phyloP scores from a whole-genome alignment of 2,888 invertebrate genomes.

The Drosophila paranaensis region DNA sequence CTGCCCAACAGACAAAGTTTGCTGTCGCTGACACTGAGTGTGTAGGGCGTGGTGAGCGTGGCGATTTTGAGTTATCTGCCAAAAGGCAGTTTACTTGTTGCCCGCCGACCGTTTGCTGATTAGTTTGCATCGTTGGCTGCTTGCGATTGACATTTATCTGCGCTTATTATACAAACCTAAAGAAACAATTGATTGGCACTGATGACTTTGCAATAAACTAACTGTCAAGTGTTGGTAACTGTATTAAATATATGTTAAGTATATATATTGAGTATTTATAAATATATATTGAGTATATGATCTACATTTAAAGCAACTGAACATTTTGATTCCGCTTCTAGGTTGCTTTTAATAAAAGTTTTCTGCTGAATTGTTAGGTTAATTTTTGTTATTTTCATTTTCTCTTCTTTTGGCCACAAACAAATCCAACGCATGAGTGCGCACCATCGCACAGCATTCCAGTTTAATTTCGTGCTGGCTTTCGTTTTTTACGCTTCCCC shows the following conservation, averaged over 20 bases:
- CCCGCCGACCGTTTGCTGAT: conserved; percentile 55
- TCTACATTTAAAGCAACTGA: background rate
- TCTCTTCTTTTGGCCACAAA: conserved; percentile 27
- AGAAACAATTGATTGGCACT: conserved; percentile 53
- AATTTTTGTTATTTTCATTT: background rate
- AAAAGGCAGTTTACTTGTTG: conserved; percentile 52
- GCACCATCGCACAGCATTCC: conserved; percentile 9
- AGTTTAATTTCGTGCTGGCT: conserved; percentile 6
- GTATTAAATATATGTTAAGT: background rate
- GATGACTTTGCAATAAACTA: conserved; percentile 51
- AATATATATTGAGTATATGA: no score
- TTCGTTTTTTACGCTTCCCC: background rate
- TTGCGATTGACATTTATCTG: conserved; percentile 63
- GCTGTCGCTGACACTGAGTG: conserved; percentile 56
- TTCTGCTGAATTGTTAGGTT: conserved; percentile 35
- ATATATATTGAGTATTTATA: no score
- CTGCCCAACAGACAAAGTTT: conserved; percentile 48
- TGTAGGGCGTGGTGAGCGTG: background rate
- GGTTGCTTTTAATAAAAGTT: conserved; percentile 16
- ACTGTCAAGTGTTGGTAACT: conserved; percentile 21
- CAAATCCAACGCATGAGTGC: conserved; percentile 59
- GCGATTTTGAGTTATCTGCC: conserved; percentile 10
- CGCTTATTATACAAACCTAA: conserved; percentile 28
- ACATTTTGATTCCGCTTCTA: background rate
- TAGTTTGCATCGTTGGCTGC: conserved; percentile 62